Base-by-base conservation (phyloP, 2,888 invertebrate species). In the Sphecodes monilicornis region DNA sequence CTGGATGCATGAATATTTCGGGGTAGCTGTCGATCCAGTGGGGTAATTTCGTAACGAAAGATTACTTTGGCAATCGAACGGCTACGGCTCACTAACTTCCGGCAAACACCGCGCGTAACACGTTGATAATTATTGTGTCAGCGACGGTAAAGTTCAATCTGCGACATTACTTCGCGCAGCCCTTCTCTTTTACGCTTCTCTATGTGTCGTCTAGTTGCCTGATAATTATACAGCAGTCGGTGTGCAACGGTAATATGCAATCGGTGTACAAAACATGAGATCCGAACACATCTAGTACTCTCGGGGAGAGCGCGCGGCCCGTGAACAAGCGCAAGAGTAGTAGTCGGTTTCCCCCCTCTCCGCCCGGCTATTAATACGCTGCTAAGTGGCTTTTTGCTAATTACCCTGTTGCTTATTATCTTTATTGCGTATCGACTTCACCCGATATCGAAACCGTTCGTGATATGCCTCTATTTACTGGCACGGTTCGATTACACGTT, bases 331-430 rank as follows among this genome's bases (percentile, higher is more conserved):
- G 36, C 66, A 50, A 69, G 50, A 64, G 22, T 73, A 73, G 76
- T 64, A 54, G 54, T 54, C 60, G 29, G n/a, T 29, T 16, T 29
- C 18, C 60, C 29, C 60, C 16, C 13, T 60, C 60, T 60, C 60
- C 70, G 3, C 29, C 13, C 50, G 32, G 82, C 79, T 84, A 84
- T 79, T 84, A 84, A 85, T 76, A 76, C 84, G 69, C 73, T 60
- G 76, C 84, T 79, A 85, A 84, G 84, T 76, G 85, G 78, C 85
- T 76, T 66, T 78, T 64, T 77, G 83, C 83, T 84, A 84, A 84
- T 82, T 84, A 82, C 83, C 73, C 73, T 74, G 77, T 82, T 84
- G 64, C 84, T 78, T 78, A 81, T 86, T 86, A 85, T 85, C 86
- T 85, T 76, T 85, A 78, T 81, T 76, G 71, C 78, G 81, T 66